Percentiles rank a stretch among this genome's conserved stretches.
Conservation (phyloP, 2,888 invertebrate species). For the Microctonus aethiopoides region DNA sequence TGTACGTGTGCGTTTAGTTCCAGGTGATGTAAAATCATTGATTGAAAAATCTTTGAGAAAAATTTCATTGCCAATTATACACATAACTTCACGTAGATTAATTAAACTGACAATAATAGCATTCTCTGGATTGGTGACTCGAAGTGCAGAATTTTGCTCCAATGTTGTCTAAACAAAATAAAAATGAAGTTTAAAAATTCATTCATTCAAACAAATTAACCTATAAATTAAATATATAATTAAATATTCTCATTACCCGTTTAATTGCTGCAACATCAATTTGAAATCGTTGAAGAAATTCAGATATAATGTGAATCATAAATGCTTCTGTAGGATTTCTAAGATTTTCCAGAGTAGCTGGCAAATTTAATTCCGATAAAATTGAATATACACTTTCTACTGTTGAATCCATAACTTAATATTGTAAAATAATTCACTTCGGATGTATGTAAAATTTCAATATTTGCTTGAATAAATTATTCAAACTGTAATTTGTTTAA, state of each 20-base stretch:
- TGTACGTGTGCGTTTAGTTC: conserved; percentile 50
- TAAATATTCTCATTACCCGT: conserved; percentile 39
- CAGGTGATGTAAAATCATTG: conserved; percentile 51
- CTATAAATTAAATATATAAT: neutral
- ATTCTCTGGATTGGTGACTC: conserved; percentile 42
- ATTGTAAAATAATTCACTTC: neutral
- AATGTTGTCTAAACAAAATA: conserved; percentile 42
- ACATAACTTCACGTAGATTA: conserved; percentile 47
- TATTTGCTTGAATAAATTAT: no score
- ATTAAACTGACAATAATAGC: conserved; percentile 43
- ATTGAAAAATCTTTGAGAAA: conserved; percentile 49
- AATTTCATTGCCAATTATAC: conserved; percentile 45
- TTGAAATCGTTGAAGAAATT: conserved; percentile 45
- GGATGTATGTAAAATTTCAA: neutral
- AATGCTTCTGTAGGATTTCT: conserved; percentile 53
- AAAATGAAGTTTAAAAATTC: neutral
- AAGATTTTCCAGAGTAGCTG: conserved; percentile 46
- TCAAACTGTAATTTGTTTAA: no score
- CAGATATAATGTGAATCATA: conserved; percentile 45
- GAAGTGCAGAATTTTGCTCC: conserved; percentile 42
- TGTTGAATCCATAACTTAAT: conserved; percentile 34
- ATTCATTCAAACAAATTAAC: neutral
- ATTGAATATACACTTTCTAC: conserved; percentile 45
- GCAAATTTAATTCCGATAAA: conserved; percentile 45
- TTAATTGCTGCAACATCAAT: conserved; percentile 46